Base-by-base conservation (phyloP, 1,140 invertebrate species). In the Phymastichus coffea region DNA sequence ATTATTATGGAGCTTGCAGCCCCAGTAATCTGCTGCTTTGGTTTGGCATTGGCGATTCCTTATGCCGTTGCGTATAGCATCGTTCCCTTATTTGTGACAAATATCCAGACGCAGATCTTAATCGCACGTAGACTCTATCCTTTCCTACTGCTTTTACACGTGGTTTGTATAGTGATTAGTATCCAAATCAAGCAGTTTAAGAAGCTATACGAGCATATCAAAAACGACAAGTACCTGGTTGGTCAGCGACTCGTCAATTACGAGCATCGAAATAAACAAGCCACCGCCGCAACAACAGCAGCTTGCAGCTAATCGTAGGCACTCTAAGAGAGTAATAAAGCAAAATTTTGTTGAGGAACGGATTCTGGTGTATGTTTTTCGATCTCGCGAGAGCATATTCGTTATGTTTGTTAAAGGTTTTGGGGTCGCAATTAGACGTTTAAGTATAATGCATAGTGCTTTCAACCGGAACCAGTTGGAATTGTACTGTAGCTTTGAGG, bases 151-250 rank as follows among this genome's bases (percentile, higher is more conserved):
- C 76, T 93, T 20, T 78, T 91, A 12, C 82, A 84, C 37, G 71
- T 91, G 6, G 77, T 90, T 30, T 80, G 85, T 41, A 83, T 86
- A 40, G 83, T 94, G 44, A 82, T 94, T 43, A 81, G 85, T 51
- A 86, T 92, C 71, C 92, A 95, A 81, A 87, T 96, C 30, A 86
- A 89, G 54, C 96, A 99, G 73, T 95, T 99, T 76, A 88, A 86
- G 67, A 91, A 94, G 69, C 82, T 99, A 0, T 98, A 98, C 73
- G 93, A 99, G 74, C 96, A 98, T 78, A 99, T 99, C 72, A 97
- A 97, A 79, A 98, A 99, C 82, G 97, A 99, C 74, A 99, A 99
- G 82, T 99, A 98, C 81, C 84, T 98, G 22, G 95, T 98, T 2
- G 95, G 96, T 0, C 90, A 94, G 70, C 84, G 94, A 54, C 84